Base-by-base conservation (phyloP, 2,888 invertebrate genomes). In the Desoria tigrina region DNA sequence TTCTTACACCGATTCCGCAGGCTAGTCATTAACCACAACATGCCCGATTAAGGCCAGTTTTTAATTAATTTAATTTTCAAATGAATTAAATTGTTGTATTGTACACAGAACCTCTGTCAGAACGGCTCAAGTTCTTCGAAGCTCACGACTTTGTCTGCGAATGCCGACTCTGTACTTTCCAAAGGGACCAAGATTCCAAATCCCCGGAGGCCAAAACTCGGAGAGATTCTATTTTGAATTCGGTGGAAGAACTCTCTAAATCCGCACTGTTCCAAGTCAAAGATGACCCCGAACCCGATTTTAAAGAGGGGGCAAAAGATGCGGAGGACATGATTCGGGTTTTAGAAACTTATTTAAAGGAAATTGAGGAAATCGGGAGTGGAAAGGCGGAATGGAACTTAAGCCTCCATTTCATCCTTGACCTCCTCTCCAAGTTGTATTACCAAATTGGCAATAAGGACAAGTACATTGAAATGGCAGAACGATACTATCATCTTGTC, bases 1-100 rank as follows among this genome's bases (percentile, higher is more conserved):
- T 24, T 61, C 66, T 18, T 71, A 71, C 56, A 61, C 66, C 9
- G 58, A 58, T 24, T 45, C 58, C 18, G 27, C 58, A 26, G 58
- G n/a, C n/a, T n/a, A 58, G 26, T 11, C 28, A 3, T 58, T 23
- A 16, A 45, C 42, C 21, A n/a, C n/a, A n/a, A n/a, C n/a, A n/a
- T n/a, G n/a, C n/a, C n/a, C n/a, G n/a, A n/a, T n/a, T n/a, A n/a
- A n/a, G n/a, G n/a, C n/a, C n/a, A n/a, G n/a, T n/a, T n/a, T n/a
- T n/a, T n/a, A n/a, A n/a, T n/a, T n/a, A n/a, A n/a, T n/a, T n/a
- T n/a, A n/a, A n/a, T n/a, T n/a, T n/a, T n/a, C n/a, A n/a, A n/a
- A n/a, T n/a, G n/a, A n/a, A n/a, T n/a, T n/a, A n/a, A n/a, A n/a
- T n/a, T n/a, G n/a, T n/a, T n/a, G n/a, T n/a, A n/a, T n/a, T n/a